Evolutionary conservation across 2,113 vertebrate genomes (phyloP).

Genomic region (Hepsetus odoe): DNA sequence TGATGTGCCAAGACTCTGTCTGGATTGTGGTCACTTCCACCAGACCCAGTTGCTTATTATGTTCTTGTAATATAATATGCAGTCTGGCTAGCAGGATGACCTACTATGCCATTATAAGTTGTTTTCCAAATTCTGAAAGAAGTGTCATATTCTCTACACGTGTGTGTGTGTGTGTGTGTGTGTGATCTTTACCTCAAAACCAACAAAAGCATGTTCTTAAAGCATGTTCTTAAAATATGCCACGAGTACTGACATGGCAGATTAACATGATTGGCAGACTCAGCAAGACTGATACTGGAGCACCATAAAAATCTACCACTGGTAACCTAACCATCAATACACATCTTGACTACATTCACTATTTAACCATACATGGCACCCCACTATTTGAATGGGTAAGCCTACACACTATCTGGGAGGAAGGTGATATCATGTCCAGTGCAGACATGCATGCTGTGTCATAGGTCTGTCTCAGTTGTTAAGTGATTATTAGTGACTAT

Average conservation of each 20-base stretch:
- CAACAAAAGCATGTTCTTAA: background rate
- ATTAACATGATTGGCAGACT: background rate
- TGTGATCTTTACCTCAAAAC: background rate
- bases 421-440: conserved; percentile 68
- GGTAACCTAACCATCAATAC: background rate
- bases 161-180: background rate
- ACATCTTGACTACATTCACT: too few species aligned
- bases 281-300: background rate
- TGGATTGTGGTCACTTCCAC: background rate
- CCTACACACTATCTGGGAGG: conserved; percentile 49
- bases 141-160: background rate
- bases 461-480: conserved; percentile 19
- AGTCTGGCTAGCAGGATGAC: background rate
- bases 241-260: background rate
- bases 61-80: background rate
- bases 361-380: too few species aligned
- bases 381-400: conserved; percentile 58
- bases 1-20: background rate
- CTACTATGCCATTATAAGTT: background rate
- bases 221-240: background rate
- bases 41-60: background rate
- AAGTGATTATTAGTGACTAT: too few species aligned
- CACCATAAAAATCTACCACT: background rate
- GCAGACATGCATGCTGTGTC: conserved; percentile 62
- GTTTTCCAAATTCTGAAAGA: background rate